A percentile compares a stretch with the other conserved stretches of the same genome.
Conservation (phyloP, 1,140 invertebrate species). For the Oppia nitens region DNA sequence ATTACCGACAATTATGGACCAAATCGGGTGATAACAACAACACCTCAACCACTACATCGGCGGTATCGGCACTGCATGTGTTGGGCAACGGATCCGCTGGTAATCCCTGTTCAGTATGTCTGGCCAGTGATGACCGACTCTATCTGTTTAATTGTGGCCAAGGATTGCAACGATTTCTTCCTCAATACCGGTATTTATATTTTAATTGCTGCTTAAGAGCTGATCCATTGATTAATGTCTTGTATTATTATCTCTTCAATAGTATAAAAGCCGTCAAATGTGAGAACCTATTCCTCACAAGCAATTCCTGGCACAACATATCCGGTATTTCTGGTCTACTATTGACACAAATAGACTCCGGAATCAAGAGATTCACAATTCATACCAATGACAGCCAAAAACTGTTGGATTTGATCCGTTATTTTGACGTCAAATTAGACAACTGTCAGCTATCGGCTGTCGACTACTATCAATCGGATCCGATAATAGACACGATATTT, state of each 20-base stretch:
- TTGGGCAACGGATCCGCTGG: slow-evolving; percentile 17
- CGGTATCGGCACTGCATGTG: slow-evolving; percentile 17
- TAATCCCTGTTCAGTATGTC: slow-evolving; percentile 14
- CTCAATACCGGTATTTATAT: slow-evolving; percentile 54
- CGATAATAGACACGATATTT: too few species aligned
- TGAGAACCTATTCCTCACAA: slow-evolving; percentile 73
- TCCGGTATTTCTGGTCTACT: slow-evolving; percentile 65
- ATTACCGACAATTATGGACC: too few species aligned
- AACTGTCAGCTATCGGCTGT: background rate
- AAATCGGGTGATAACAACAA: too few species aligned
- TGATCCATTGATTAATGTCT: background rate
- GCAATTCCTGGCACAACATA: slow-evolving; percentile 58
- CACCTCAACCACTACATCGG: too few species aligned
- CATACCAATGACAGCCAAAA: slow-evolving; percentile 47
- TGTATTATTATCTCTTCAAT: background rate
- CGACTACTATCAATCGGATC: background rate
- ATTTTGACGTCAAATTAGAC: slow-evolving; percentile 8
- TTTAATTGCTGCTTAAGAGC: too few species aligned
- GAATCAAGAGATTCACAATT: slow-evolving; percentile 54
- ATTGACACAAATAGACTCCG: slow-evolving; percentile 65
- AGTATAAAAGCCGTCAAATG: slow-evolving; percentile 48
- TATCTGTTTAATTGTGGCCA: slow-evolving; percentile 80
- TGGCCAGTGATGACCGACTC: slow-evolving; percentile 16
- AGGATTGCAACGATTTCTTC: slow-evolving; percentile 63
- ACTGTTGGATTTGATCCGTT: background rate